Base-by-base conservation (phyloP, 2,888 invertebrate species). In the Steinernema scapterisci region DNA sequence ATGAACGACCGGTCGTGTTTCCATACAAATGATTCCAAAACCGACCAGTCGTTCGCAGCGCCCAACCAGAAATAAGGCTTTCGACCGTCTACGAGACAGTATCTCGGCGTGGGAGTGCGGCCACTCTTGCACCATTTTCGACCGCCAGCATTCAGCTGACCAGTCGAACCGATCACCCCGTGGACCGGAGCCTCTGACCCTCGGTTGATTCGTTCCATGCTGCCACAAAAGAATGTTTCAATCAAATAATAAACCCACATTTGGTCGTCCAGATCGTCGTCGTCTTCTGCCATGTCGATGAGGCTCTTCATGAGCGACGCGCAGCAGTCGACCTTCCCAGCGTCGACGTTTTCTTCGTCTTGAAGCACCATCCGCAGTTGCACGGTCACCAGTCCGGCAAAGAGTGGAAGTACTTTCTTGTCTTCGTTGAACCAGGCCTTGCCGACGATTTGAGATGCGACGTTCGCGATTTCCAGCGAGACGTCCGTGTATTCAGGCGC, bases 391-490 rank as follows among this genome's bases (percentile, higher is more conserved):
- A 52, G 23, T 2, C 21, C 52, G 52, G 52, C 52, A 21, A 52
- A 52, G 1, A 52, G 52, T 2, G 52, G 52, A 1, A 52, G 52
- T 23, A 52, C 21, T 3, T 23, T 19, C 23, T 21, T 11, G 23
- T 52, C 52, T 52, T 52, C 52, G 23, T 11, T 52, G 52, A 52
- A 52, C 52, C 52, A 52, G 1, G 52, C 52, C 21, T 23, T 52
- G 2, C 23, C 52, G 23, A 21, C 52, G 19, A 52, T 19, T 21
- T 19, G 21, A 23, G 23, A 52, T 11, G 52, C 52, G 3, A 5
- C 52, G 23, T 52, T 19, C 52, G 52, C 52, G 11, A 52, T 52
- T 23, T 19, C 19, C 21, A 52, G 23, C 21, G 21, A 52, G 21
- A 52, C 21, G 52, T 52, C 52, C 21, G 52, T 21, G 52, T 52